Conservation (phyloP, 2,113 vertebrate species). For the Xiphophorus maculatus region DNA sequence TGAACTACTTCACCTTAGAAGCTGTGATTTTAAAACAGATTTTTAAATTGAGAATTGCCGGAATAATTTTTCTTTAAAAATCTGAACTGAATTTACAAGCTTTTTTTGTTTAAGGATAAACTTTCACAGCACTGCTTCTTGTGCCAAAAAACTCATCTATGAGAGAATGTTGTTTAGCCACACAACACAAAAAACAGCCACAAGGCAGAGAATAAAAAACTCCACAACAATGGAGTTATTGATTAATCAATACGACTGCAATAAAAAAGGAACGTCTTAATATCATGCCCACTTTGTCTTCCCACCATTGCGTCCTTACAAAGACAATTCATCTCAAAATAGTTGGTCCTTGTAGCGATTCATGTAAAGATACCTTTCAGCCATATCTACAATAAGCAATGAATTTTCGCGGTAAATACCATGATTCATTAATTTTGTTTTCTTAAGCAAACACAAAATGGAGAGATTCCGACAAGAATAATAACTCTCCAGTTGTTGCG, state of each 20-base stretch:
- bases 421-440: constrained; percentile 3
- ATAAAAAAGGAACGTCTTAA: neutral
- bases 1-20: neutral
- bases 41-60: neutral
- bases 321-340: constrained; percentile 4
- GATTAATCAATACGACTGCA: constrained; percentile 7
- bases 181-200: neutral
- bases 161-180: neutral
- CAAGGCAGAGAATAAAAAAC: neutral
- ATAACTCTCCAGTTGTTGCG: constrained; percentile 37
- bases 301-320: neutral
- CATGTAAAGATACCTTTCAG: neutral
- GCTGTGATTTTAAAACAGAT: neutral
- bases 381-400: neutral
- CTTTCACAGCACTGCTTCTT: neutral
- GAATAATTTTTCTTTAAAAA: neutral
- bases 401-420: neutral
- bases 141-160: neutral
- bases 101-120: neutral
- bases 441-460: neutral
- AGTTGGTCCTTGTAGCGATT: neutral
- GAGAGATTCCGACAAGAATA: neutral
- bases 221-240: neutral
- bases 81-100: neutral
- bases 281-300: neutral